Base-by-base conservation (phyloP, 92 coral and sea anemone genomes). In the Porites evermanni region DNA sequence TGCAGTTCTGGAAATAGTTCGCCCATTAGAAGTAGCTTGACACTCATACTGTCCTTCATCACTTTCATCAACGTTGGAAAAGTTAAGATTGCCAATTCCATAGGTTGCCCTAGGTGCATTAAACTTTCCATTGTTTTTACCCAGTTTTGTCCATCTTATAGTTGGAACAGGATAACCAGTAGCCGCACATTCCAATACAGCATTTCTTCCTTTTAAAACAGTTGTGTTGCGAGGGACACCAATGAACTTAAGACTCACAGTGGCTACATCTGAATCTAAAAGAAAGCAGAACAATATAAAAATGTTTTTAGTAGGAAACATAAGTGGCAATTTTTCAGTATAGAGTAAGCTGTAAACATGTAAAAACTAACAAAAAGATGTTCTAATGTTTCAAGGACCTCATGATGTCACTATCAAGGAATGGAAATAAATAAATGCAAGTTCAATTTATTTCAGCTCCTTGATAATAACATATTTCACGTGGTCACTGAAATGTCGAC, bases 21-120 rank as follows among this genome's bases (percentile, higher is more conserved):
- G 87, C 11, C 92, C 95, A 52, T 82, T 92, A 24, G 94, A 83
- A 19, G 89, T 87, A 24, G 92, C 94, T 21, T 84, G 76, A 81
- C 99, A 96, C 81, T 88, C 86, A 17, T 94, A 96, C 75, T 95
- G 83, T 18, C 98, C 99, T 67, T 84, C 92, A 77, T 94, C 94
- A 12, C 76, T 79, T 52, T 69, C 87, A n/a, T 79, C 54, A 3
- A 93, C 89, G 8, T 89, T 65, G 16, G 56, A 29, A 18, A 94
- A 87, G 23, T 88, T 84, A 6, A 92, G 86, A 71, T 94, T 94
- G 67, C 82, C 82, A 44, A 91, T 53, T 13, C 95, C 98, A 77
- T 23, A 56, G 19, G 59, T 14, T 24, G 65, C 10, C 26, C 9
- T 18, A 72, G 82, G 38, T 26, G 16, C 21, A 9, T 24, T 53